Percentiles rank a stretch among this genome's conserved stretches.
Conservation (phyloP, 2,888 invertebrate species). For the Platycnemis pennipes region DNA sequence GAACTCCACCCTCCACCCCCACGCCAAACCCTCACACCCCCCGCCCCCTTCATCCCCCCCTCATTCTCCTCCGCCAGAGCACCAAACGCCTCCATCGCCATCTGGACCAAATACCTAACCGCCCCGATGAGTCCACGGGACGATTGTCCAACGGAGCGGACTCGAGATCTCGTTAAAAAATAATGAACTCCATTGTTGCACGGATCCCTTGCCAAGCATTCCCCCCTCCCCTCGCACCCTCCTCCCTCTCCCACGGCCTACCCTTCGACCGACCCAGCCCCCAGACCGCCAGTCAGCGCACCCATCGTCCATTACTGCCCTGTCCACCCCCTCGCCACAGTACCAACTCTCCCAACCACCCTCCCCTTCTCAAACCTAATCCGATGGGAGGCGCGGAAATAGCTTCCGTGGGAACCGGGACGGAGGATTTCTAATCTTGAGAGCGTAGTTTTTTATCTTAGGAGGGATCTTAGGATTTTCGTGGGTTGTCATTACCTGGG, state of each 20-base stretch:
- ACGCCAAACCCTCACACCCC: not conserved
- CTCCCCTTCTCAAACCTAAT: not conserved
- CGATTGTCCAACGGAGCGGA: not conserved
- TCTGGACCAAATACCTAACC: slow-evolving; percentile 43
- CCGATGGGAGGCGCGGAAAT: not conserved
- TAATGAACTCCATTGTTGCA: slow-evolving; percentile 38
- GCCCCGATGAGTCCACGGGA: not conserved
- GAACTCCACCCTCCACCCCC: not conserved
- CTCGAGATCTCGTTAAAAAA: slow-evolving; percentile 44
- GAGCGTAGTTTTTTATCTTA: no score
- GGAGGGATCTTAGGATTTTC: no score
- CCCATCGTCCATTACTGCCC: not conserved
- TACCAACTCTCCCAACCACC: not conserved
- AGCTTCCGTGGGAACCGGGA: not conserved
- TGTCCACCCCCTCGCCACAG: not conserved
- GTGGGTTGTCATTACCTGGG: no score
- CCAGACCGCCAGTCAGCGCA: not conserved
- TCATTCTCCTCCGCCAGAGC: no score
- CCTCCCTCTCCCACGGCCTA: not conserved
- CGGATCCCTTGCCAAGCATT: not conserved
- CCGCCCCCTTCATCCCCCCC: not conserved
- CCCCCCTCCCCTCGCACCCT: not conserved
- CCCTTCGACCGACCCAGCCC: not conserved
- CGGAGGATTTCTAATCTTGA: no score
- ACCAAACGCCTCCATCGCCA: no score